A percentile compares a stretch with the other conserved stretches of the same genome.
Evolutionary conservation across 2,113 vertebrate species (phyloP).

Genomic region (Etheostoma spectabile): DNA sequence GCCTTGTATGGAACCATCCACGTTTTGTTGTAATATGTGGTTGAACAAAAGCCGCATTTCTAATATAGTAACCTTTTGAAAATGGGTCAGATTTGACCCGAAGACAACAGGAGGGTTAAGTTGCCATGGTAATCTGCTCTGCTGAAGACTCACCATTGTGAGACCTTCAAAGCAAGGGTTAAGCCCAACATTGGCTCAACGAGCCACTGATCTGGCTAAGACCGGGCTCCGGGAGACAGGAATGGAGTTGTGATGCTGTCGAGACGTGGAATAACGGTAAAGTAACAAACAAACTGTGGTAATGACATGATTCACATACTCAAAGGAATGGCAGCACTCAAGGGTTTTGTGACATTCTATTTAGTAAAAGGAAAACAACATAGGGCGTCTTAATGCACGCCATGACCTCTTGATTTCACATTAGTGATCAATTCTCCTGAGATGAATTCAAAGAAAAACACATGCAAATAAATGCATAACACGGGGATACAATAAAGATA

Average conservation of each 20-base stretch:
- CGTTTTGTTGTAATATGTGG: no score
- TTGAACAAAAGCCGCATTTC: no score
- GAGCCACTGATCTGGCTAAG: not conserved
- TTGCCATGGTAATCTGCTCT: slow-evolving; percentile 18
- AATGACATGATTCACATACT: not conserved
- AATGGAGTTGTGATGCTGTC: not conserved
- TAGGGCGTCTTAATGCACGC: not conserved
- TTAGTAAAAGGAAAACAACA: not conserved
- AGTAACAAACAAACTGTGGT: not conserved
- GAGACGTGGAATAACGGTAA: not conserved
- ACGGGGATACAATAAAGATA: not conserved
- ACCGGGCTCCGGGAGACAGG: not conserved
- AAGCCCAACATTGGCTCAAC: not conserved
- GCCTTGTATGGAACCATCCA: no score
- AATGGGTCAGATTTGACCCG: no score
- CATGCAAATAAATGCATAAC: slow-evolving; percentile 11
- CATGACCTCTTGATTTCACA: slow-evolving; percentile 13
- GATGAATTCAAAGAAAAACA: not conserved
- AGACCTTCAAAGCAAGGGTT: slow-evolving; percentile 6
- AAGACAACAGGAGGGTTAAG: no score
- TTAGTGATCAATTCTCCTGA: not conserved
- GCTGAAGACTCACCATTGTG: not conserved
- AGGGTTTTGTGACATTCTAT: not conserved
- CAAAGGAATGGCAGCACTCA: not conserved
- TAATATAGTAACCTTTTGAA: no score